These are phyloP conservation scores for Sinonovacula constricta DNA, from an alignment of 1,140 invertebrate species.

Conservation along the genomic window DNA sequence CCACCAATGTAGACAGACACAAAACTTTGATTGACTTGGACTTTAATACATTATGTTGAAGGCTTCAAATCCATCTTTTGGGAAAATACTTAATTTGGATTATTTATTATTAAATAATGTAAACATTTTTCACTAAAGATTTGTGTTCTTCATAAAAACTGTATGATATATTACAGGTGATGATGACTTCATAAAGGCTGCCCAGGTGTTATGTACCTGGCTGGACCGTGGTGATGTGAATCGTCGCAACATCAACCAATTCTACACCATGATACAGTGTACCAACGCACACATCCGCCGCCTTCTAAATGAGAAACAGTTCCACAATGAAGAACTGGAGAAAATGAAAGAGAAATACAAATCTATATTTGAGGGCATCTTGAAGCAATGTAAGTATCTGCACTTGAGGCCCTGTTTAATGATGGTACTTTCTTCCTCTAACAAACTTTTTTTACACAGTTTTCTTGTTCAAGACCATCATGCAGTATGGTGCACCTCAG, in stretches of 20 bases:
- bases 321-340: constrained; percentile 91
- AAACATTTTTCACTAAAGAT: no score
- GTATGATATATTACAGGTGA: no score
- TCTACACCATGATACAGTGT: constrained; percentile 96
- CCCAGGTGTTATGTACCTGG: constrained; percentile 82
- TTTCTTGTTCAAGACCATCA: no score
- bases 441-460: no score
- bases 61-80: no score
- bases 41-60: no score
- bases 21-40: no score
- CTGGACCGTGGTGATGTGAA: constrained; percentile 94
- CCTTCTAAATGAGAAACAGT: constrained; percentile 89
- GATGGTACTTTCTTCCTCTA: background rate
- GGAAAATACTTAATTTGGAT: no score
- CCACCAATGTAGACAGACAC: no score
- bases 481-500: no score
- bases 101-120: no score
- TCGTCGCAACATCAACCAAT: constrained; percentile 91
- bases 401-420: background rate
- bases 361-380: constrained; percentile 68
- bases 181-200: constrained; percentile 79
- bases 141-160: no score
- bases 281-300: constrained; percentile 93
- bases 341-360: constrained; percentile 85
- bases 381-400: constrained; percentile 73